Conservation (phyloP, 2,113 vertebrate species). For the Stictonetta naevosa region DNA sequence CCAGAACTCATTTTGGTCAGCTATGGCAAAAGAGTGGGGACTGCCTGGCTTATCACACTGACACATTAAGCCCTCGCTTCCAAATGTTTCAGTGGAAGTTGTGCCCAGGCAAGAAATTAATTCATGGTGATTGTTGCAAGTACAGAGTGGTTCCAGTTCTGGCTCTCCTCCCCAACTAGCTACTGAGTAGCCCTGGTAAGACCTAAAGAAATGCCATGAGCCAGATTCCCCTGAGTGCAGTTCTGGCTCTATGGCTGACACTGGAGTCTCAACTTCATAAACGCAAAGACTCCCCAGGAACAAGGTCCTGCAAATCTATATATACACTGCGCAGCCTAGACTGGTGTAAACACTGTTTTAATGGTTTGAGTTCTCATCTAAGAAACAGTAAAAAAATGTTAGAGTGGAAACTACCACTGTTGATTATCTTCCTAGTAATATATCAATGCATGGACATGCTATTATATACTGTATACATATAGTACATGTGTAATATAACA, state of each 20-base stretch:
- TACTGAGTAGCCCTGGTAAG: not conserved
- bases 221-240: rapidly evolving
- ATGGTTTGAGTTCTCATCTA: not conserved
- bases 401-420: not conserved
- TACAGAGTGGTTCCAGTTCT: not conserved
- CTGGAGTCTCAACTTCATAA: not conserved
- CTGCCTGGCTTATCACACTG: not conserved
- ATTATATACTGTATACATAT: not conserved
- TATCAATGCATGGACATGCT: not conserved
- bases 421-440: not conserved
- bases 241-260: not conserved
- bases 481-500: not conserved
- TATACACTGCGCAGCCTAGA: rapidly evolving
- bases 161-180: not conserved
- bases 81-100: not conserved
- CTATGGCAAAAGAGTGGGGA: not conserved
- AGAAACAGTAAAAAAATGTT: not conserved
- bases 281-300: not conserved
- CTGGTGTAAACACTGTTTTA: not conserved
- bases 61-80: not conserved
- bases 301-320: rapidly evolving
- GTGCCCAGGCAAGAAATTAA: not conserved
- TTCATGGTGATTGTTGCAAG: not conserved
- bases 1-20: not conserved
- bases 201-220: not conserved